Conservation (phyloP, 1,140 invertebrate species). For the Drosophila pandora region DNA sequence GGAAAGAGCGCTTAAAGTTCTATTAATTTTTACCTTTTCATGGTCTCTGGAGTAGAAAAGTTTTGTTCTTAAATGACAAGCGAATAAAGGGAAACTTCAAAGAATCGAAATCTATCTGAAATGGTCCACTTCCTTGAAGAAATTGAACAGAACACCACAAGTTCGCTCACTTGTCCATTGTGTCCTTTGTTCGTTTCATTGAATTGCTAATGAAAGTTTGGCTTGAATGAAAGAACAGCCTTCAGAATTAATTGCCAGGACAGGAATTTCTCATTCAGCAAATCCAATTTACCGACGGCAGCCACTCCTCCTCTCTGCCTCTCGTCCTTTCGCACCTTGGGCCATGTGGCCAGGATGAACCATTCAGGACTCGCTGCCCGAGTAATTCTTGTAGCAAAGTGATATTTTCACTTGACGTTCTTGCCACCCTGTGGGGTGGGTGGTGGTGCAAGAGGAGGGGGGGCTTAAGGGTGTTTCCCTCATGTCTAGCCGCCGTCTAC, state of each 20-base stretch:
- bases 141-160: slow-evolving; percentile 6
- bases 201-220: slow-evolving; percentile 33
- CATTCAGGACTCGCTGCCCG: slow-evolving; percentile 10
- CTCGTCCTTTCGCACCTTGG: slow-evolving; percentile 1
- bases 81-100: not conserved
- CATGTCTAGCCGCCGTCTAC: slow-evolving; percentile 65
- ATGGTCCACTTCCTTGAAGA: not conserved
- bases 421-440: slow-evolving; percentile 12
- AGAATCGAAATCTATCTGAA: slow-evolving; percentile 1
- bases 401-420: slow-evolving; percentile 27
- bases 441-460: not conserved
- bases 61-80: too few relatives aligned
- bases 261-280: slow-evolving; percentile 41
- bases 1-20: not conserved
- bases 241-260: slow-evolving; percentile 35
- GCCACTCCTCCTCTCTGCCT: slow-evolving; percentile 1
- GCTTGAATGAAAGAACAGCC: slow-evolving; percentile 7
- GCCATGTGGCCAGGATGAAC: not conserved
- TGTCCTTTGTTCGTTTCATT: slow-evolving; percentile 19
- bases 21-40: not conserved
- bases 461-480: slow-evolving; percentile 3
- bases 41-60: not conserved
- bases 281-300: slow-evolving; percentile 50
- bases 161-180: slow-evolving; percentile 2
- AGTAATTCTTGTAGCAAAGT: slow-evolving; percentile 19